phyloP scores from a whole-genome alignment of 1,140 invertebrate species.

The Tetragonula clypearis region DNA sequence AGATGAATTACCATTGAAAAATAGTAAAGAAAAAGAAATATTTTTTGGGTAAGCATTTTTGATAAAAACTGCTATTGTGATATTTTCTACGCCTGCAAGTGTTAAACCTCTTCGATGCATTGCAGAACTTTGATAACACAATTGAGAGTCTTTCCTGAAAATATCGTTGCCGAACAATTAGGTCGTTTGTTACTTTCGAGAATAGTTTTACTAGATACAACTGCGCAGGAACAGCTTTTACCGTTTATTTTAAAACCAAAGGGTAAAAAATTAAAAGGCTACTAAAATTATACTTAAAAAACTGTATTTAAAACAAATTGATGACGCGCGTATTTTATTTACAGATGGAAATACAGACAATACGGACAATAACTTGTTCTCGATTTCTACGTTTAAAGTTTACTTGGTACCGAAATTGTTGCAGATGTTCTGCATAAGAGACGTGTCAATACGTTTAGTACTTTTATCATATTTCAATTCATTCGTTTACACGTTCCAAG shows the following conservation, averaged over 20 bases:
- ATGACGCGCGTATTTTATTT: conserved; percentile 41
- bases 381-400: conserved; percentile 85
- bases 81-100: not conserved
- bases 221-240: conserved; percentile 88
- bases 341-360: conserved; percentile 78
- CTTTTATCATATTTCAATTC: conserved; percentile 88
- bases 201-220: conserved; percentile 90
- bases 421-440: conserved; percentile 89
- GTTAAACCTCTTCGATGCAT: conserved; percentile 46
- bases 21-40: conserved; percentile 86
- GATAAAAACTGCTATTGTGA: not conserved
- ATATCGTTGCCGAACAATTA: conserved; percentile 89
- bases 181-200: conserved; percentile 89
- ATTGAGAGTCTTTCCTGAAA: conserved; percentile 88
- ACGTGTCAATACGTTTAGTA: conserved; percentile 87
- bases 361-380: conserved; percentile 83
- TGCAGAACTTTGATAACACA: conserved; percentile 84
- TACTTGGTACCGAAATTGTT: conserved; percentile 88
- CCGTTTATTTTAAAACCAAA: conserved; percentile 89
- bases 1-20: conserved; percentile 90
- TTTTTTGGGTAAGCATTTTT: conserved; percentile 86
- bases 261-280: conserved; percentile 63
- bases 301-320: not conserved
- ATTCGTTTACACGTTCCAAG: conserved; percentile 86
- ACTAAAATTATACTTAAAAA: not conserved